Base-by-base conservation (phyloP, 2,113 vertebrate species). In the Dendropsophus ebraccatus region DNA sequence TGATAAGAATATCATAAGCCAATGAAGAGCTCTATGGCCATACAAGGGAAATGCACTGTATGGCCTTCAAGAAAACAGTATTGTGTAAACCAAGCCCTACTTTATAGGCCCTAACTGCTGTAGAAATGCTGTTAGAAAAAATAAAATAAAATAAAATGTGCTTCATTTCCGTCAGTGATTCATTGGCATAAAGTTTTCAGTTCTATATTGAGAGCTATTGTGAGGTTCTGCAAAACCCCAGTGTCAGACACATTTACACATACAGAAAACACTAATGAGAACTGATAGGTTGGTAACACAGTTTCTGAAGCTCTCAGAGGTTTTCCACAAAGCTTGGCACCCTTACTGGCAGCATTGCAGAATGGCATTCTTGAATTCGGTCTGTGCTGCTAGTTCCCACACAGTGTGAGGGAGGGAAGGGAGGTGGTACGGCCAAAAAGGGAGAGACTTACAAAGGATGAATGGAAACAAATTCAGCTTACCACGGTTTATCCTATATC, bases 381-480 rank as follows among this genome's bases (percentile, higher is more conserved):
- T 56, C 75, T 78, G 14, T 32, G 17, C 75, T 79, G 77, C 77
- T 17, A 60, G 35, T 50, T 79, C 52, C 77, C 52, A 79, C 77
- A 79, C 77, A 79, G 10, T 60, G 19, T 13, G 50, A 28, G 30
- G 50, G 49, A 30, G 19, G 30, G 74, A 19, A 14, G 25, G 74
- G 70, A 45, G 25, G 47, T 16, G 74, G 28, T 2, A 5, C n/a
- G 10, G 74, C 30, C n/a, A 49, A 45, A 52, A 77, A 77, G n/a
- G 47, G 49, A 30, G 17, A 19, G 47, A 54, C 37, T n/a, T n/a
- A 75, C 49, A 23, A 5, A 41, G 21, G 23, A 37, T 41, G 35
- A 70, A 70, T 12, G 10, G 35, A 21, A 23, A 23, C 67, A 70
- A 37, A 70, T 70, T 1, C 67, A 41, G 35, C 16, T 70, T 30